These are phyloP conservation scores for Agrotis puta DNA, from an alignment of 2,888 invertebrate species.

Conservation along the genomic window DNA sequence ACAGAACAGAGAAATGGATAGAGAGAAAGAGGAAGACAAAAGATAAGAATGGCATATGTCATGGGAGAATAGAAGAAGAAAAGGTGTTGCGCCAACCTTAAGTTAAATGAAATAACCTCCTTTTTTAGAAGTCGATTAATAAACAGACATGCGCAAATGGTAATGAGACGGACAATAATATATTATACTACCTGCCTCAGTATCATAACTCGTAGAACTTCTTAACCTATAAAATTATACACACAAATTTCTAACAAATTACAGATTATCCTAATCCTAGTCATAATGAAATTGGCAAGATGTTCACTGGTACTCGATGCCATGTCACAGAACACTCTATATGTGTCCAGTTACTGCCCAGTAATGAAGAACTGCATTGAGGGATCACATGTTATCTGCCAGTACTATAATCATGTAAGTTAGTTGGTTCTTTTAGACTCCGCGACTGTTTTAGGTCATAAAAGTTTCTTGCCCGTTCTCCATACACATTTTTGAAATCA, in stretches of 20 bases:
- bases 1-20: too few relatives aligned
- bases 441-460: too few relatives aligned
- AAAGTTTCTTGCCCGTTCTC: too few relatives aligned
- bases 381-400: conserved; percentile 47
- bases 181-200: not conserved
- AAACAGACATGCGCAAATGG: not conserved
- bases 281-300: conserved; percentile 17
- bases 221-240: not conserved
- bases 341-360: conserved; percentile 50
- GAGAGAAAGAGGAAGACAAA: too few relatives aligned
- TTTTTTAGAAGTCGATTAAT: too few relatives aligned
- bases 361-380: conserved; percentile 35
- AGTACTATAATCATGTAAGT: conserved; percentile 51
- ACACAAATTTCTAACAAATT: not conserved
- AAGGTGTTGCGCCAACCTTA: not conserved
- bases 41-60: not conserved
- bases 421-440: not conserved
- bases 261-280: conserved; percentile 32
- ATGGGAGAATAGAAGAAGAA: not conserved
- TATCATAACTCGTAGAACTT: not conserved
- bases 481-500: too few relatives aligned
- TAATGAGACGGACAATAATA: too few relatives aligned
- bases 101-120: not conserved
- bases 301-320: conserved; percentile 41
- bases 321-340: conserved; percentile 29